A percentile compares a stretch with the other conserved stretches of the same genome.
Conservation (phyloP, 2,888 invertebrate genomes). For the Eueremaeus valkanovi region DNA sequence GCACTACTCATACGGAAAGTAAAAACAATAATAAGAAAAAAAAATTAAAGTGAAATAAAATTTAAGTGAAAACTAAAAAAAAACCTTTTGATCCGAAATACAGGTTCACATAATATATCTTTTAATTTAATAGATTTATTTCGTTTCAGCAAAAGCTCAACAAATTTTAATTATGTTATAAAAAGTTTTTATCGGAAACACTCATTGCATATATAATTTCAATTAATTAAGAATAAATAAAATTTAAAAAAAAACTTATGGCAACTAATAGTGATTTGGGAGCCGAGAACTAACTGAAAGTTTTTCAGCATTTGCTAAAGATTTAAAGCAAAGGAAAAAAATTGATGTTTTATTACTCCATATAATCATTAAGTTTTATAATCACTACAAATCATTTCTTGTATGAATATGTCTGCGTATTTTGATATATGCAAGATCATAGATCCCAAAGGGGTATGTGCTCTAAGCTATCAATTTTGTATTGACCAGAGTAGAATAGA, state of each 20-base stretch:
- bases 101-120: not conserved
- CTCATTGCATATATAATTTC: slow-evolving; percentile 8
- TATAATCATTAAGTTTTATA: not conserved
- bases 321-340: too few relatives aligned
- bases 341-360: not conserved
- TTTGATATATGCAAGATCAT: too few relatives aligned
- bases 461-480: slow-evolving; percentile 2
- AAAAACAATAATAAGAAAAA: not conserved
- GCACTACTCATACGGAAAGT: not conserved
- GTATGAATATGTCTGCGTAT: not conserved
- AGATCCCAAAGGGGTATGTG: too few relatives aligned
- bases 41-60: not conserved
- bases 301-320: not conserved
- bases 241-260: not conserved
- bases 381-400: not conserved
- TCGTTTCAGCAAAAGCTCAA: not conserved
- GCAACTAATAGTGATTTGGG: not conserved
- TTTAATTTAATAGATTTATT: not conserved
- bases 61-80: not conserved
- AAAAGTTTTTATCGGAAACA: slow-evolving; percentile 8
- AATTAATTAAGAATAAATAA: not conserved
- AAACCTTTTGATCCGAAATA: not conserved
- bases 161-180: not conserved
- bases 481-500: too few relatives aligned
- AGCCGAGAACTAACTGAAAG: not conserved